A percentile compares a stretch with the other conserved stretches of the same genome.
These are phyloP conservation scores for Kryphioiulus occultus DNA, from an alignment of 2,888 invertebrate species.

Conservation along the genomic window DNA sequence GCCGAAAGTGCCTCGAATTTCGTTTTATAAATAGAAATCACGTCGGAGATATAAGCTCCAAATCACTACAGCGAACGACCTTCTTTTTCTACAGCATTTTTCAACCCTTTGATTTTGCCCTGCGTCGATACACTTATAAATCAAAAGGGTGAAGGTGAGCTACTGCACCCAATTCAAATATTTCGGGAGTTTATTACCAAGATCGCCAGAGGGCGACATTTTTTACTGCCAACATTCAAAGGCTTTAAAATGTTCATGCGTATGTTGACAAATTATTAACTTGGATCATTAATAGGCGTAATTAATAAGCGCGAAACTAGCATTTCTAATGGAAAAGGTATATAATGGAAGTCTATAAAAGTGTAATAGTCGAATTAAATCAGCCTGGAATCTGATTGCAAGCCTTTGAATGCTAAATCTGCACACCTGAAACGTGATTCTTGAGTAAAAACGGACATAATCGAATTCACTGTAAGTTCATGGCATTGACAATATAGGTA, in stretches of 20 bases:
- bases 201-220: not conserved
- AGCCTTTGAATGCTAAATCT: not conserved
- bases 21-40: not conserved
- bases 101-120: conserved; percentile 11
- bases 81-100: not conserved
- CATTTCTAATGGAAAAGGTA: not conserved
- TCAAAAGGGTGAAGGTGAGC: conserved; percentile 35
- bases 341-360: not conserved
- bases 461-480: too few relatives aligned
- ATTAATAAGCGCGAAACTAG: not conserved
- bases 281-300: not conserved
- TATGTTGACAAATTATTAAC: not conserved
- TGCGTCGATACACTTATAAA: not conserved
- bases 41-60: not conserved
- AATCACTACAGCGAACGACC: not conserved
- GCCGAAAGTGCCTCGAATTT: not conserved
- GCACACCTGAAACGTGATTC: not conserved
- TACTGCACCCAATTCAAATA: not conserved
- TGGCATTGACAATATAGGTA: too few relatives aligned
- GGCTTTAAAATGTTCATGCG: not conserved
- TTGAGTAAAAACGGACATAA: not conserved
- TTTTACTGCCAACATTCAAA: not conserved
- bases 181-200: not conserved
- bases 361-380: not conserved
- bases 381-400: not conserved